Evolutionary conservation across 2,888 invertebrate species (phyloP).

Genomic region (Mythimna pallens): DNA sequence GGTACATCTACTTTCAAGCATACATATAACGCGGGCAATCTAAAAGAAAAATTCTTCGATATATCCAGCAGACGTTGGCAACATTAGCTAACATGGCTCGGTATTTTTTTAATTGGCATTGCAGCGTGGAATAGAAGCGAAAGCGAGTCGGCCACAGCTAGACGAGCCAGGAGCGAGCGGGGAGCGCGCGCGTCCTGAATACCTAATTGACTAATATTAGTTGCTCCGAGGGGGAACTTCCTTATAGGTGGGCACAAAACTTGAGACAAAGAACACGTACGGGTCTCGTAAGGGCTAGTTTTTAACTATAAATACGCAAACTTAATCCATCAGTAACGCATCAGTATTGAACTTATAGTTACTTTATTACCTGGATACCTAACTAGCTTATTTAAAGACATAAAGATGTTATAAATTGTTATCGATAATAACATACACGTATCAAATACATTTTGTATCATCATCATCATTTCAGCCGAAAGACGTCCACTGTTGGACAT

Average conservation of each 20-base stretch:
- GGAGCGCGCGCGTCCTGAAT: conserved; percentile 87
- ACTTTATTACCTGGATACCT: too few species aligned
- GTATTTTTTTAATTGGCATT: conserved; percentile 72
- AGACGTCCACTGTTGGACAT: too few species aligned
- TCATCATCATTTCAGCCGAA: too few species aligned
- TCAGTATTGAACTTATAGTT: background rate
- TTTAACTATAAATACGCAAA: conserved; percentile 82
- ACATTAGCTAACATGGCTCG: conserved; percentile 39
- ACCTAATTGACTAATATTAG: conserved; percentile 90
- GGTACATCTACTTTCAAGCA: background rate
- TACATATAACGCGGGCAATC: background rate
- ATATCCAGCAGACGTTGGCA: conserved; percentile 33
- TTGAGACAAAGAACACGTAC: conserved; percentile 89
- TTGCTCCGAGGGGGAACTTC: conserved; percentile 85
- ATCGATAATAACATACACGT: too few species aligned
- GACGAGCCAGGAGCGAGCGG: conserved; percentile 77
- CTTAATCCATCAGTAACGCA: conserved; percentile 65
- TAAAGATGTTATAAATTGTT: too few species aligned
- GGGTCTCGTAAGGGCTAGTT: conserved; percentile 83
- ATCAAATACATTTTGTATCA: too few species aligned
- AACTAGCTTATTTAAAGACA: too few species aligned
- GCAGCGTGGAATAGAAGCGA: conserved; percentile 69
- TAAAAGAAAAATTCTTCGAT: conserved; percentile 33
- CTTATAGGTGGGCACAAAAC: conserved; percentile 87
- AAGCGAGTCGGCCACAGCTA: conserved; percentile 73